Evolutionary conservation across 2,888 invertebrate species (phyloP), one percentile per base, ranked within the genome.

Genomic region (Xestobium rufovillosum): DNA sequence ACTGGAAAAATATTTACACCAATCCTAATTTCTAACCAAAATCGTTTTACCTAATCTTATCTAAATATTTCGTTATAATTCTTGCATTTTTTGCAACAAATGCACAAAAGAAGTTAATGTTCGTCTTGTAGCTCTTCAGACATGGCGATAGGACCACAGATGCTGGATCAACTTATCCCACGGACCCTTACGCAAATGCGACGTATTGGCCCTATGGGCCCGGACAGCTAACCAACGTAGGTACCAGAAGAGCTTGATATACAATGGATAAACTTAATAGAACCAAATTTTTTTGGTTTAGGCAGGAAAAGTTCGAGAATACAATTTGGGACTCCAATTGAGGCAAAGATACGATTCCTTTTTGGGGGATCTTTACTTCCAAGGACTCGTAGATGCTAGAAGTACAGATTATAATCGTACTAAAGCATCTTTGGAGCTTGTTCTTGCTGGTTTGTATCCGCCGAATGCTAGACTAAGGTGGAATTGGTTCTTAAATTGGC

Each of bases 111-210:
- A n/a, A n/a, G n/a, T n/a, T n/a, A n/a, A n/a, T 28, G 6, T 28
- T 31, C 15, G 4, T 23, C 11, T 65, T 66, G 38, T 57, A 83
- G 80, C 60, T 85, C 31, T 81, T 75, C 57, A 70, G 86, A 32
- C 86, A 87, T 70, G 87, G 86, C 12, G 78, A 83, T 49, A 66
- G 86, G 53, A 80, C 82, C 43, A 83, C 84, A 3, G 75, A 76
- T 26, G 36, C 39, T 19, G 42, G 29, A 30, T 72, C 73, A 45
- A 73, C 78, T 3, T 87, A 80, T 57, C 78, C 80, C n/a, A 77
- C 68, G 43, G 83, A 85, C 67, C 77, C 77, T 3, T 69, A 78
- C 47, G 66, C 57, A 26, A 72, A 80, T 53, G 70, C 75, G 48
- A 69, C 71, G 12, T 74, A 73, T 59, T 76, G 76, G 67, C 83